Base-by-base conservation (phyloP, 2,113 vertebrate species). In the Panthera leo region DNA sequence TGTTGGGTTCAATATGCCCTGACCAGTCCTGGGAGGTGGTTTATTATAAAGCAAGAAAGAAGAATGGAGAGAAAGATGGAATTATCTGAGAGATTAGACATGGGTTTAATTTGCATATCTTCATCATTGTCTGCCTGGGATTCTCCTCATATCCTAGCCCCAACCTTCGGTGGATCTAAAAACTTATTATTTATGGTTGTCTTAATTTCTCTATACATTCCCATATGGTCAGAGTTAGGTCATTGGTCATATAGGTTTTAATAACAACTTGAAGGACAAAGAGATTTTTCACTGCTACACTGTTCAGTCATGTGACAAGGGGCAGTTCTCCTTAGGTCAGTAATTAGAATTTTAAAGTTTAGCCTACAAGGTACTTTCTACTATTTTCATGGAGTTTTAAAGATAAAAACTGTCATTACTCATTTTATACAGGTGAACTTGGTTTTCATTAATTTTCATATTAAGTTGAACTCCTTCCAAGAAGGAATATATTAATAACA, bases 241-340 rank as follows among this genome's bases (percentile, higher is more conserved):
- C 55, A 95, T 45, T 85, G 27, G 29, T 71, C 90, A 70, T 23
- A 36, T 0, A 75, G 51, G 16, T 79, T 95, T 94, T 95, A 95
- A 86, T 53, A 91, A 80, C 9, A 94, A 92, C 75, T 84, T 96
- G 34, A 95, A 91, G 34, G 27, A 83, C 42, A 67, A 85, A 53
- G 18, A 93, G 9, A 68, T 70, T 75, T 84, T 90, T 90, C 10
- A 73, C 10, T n/a, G 75, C 5, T 25, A 51, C 14, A 36, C 19
- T 76, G 34, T 80, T 96, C 51, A 95, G 10, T 29, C 39, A 73
- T 15, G 63, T 18, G 10, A 82, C 19, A 78, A 83, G 8, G 31
- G 67, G 51, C 25, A 68, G 48, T 84, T 84, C 9, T 85, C 23
- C 51, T 89, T 51, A 92, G 55, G 58, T 92, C 34, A 19, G 5